phyloP scores from a whole-genome alignment of 1,140 invertebrate species.

The Zaprionus tsacasi region DNA sequence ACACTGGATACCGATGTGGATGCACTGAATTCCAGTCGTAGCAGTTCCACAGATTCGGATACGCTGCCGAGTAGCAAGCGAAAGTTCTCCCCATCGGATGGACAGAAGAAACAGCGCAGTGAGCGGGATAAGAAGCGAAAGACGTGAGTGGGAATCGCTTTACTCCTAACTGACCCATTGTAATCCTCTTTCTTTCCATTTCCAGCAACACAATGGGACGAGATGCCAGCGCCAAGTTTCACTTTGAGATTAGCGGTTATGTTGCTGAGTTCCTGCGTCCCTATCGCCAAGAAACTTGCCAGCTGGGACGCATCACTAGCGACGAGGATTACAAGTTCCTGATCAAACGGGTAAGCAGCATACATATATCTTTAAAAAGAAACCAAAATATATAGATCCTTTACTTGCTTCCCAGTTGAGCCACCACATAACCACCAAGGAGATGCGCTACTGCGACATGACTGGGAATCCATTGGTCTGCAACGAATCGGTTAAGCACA shows the following conservation, averaged over 20 bases:
- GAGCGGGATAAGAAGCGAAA: constrained; percentile 57
- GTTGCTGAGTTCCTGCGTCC: constrained; percentile 96
- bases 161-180: not conserved
- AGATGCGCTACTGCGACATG: constrained; percentile 95
- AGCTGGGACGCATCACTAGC: constrained; percentile 92
- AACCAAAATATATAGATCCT: not conserved
- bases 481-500: constrained; percentile 96
- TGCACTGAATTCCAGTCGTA: constrained; percentile 51
- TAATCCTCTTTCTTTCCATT: not conserved
- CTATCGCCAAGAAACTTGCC: constrained; percentile 92
- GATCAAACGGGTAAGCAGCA: constrained; percentile 92
- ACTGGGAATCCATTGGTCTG: constrained; percentile 92
- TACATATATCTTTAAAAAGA: not conserved
- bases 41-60: constrained; percentile 16
- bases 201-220: constrained; percentile 36
- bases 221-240: constrained; percentile 92
- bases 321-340: constrained; percentile 98
- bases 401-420: constrained; percentile 89
- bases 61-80: constrained; percentile 35
- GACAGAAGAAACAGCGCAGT: constrained; percentile 53
- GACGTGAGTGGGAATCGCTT: constrained; percentile 23
- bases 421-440: constrained; percentile 97
- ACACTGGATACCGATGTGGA: constrained; percentile 78
- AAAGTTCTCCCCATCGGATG: constrained; percentile 34
- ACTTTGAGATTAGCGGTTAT: constrained; percentile 94